These are phyloP conservation scores for Clupea harengus DNA, from an alignment of 2,113 vertebrate genomes.

Conservation along the genomic window DNA sequence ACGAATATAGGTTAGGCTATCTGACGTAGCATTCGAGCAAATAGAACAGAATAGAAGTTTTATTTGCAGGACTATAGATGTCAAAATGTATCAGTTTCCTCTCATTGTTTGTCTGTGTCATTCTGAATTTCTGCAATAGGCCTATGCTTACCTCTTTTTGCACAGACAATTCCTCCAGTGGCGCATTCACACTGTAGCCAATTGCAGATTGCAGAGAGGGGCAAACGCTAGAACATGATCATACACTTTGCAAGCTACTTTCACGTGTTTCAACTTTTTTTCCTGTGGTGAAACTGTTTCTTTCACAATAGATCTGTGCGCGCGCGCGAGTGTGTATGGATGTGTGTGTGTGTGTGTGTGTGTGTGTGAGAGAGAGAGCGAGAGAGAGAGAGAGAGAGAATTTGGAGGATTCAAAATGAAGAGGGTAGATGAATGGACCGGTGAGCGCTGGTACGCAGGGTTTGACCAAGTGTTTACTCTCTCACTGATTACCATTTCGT, in stretches of 20 bases:
- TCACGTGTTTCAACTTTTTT: constrained; percentile 1
- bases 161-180: background rate
- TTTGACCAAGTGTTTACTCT: constrained; percentile 67
- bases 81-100: background rate
- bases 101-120: background rate
- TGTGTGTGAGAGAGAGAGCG: constrained; percentile 44
- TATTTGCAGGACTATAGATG: no score
- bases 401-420: constrained; percentile 5
- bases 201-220: background rate
- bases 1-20: background rate
- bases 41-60: no score
- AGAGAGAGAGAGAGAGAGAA: constrained; percentile 35
- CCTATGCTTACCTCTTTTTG: background rate
- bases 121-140: background rate
- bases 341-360: constrained; percentile 33
- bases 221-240: background rate
- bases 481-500: constrained; percentile 73
- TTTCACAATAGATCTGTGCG: background rate
- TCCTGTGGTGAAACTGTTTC: background rate
- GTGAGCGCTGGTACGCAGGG: constrained; percentile 64
- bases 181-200: background rate
- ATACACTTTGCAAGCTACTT: background rate
- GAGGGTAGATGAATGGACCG: constrained; percentile 53
- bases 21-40: background rate
- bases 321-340: constrained; percentile 6